Evolutionary conservation across 2,797 vertebrate genomes (phyloP).

Genomic region (Poeciliopsis infans): DNA sequence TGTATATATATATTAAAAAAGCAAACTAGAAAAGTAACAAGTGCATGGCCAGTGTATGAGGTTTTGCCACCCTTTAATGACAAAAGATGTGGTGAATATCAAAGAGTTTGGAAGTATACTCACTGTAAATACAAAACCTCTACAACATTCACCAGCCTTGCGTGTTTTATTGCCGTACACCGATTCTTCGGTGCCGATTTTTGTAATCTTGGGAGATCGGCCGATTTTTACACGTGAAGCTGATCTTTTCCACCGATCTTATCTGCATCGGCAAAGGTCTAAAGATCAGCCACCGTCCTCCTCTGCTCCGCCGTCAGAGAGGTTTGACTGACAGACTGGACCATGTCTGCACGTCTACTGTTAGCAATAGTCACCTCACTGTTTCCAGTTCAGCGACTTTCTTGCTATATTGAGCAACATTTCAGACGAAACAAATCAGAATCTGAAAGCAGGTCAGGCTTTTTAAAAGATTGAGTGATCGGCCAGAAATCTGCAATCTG

Average conservation of each 20-base stretch:
- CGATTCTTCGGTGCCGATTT: background rate
- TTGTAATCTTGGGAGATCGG: background rate
- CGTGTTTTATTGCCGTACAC: constrained; percentile 59
- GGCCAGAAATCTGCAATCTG: background rate
- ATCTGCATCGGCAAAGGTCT: background rate
- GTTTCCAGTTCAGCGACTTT: no score
- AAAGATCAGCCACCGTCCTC: background rate
- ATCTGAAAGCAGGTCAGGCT: background rate
- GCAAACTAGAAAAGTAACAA: constrained; percentile 6
- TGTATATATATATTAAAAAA: background rate
- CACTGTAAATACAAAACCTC: constrained; percentile 72
- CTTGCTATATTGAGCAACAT: no score
- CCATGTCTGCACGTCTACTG: no score
- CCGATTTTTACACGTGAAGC: no score
- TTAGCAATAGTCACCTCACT: no score
- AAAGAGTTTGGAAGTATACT: constrained; percentile 45
- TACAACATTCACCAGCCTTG: constrained; percentile 50
- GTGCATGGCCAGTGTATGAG: constrained; percentile 15
- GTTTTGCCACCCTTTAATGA: constrained; percentile 39
- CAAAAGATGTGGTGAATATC: constrained; percentile 51
- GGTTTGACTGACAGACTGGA: background rate
- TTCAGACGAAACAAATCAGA: no score
- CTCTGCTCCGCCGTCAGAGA: background rate
- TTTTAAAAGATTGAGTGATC: background rate
- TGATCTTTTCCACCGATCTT: background rate